Base-by-base conservation (phyloP, 2,797 vertebrate species). In the Pipistrellus nathusii region DNA sequence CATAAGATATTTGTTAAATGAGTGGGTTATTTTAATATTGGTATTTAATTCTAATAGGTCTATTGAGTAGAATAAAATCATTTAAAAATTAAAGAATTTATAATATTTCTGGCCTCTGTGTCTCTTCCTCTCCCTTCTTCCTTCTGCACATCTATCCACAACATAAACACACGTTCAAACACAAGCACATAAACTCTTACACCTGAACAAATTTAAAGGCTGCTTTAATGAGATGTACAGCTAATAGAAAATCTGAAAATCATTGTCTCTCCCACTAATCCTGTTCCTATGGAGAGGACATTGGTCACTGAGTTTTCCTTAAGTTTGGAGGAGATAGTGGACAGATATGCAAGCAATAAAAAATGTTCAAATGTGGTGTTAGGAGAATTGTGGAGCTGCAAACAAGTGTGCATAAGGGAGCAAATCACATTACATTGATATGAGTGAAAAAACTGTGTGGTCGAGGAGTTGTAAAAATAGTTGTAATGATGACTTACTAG, bases 11-110 rank as follows among this genome's bases (percentile, higher is more conserved):
- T 85, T 81, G 25, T 30, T 66, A 59, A 81, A 88, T 77, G 9
- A 95, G 15, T 72, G 38, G 18, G 35, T 87, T 15, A 71, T 80
- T 81, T 95, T 90, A 87, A 85, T 81, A 90, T 46, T 72, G 8
- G 18, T 72, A 71, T 82, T 81, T 21, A 75, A 72, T 84, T 68
- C 7, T 62, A 53, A 57, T 87, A 94, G 23, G 48, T 78, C 25
- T 92, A 55, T 75, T 62, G n/a, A 84, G 64, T 44, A 6, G 41
- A 85, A 89, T 85, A 83, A 77, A 94, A 41, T 55, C 9, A 82
- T 64, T 87, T 73, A 73, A 62, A 23, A 84, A n/a, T 53, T 72
- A 38, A 90, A 53, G 1, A 87, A 55, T 87, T 84, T 68, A 27
- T 48, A 80, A 53, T 88, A 46, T 53, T 87, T 84, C 41, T 87